Base-by-base conservation (phyloP, 2,888 invertebrate species). In the Brachylomia viminalis region DNA sequence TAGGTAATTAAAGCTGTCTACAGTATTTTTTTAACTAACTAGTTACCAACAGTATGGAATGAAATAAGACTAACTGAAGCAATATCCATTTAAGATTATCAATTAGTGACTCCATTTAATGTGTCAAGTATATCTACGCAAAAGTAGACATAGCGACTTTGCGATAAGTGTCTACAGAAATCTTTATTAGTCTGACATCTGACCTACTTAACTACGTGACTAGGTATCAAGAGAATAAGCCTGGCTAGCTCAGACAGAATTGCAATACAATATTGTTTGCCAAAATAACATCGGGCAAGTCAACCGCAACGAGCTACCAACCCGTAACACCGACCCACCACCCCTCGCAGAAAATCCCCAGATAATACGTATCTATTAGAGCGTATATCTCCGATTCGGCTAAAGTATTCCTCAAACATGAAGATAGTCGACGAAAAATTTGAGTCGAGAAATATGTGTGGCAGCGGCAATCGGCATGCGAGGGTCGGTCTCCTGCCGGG, bases 361-460 rank as follows among this genome's bases (percentile, higher is more conserved):
- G 94, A 95, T 95, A 95, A 94, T 95, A 96, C 95, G 94, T 94
- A 95, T 95, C 94, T 95, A 96, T 95, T 95, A 95, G 94, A 95
- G 95, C 94, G 94, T 95, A 95, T 95, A 95, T 94, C 95, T 95
- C 93, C 94, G 95, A 95, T 95, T 95, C 95, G 93, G 91, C 94
- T 93, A 95, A 95, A 96, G 95, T 95, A 96, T 96, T 96, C 94
- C 94, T 95, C 95, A 95, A 96, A 95, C 95, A 95, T 94, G 94
- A 95, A 96, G 95, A 95, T 95, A 95, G 95, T 95, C 95, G 94
- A 95, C 95, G 95, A 96, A 96, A 96, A 96, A 96, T 95, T 95
- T 94, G 94, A 95, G 95, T 95, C 94, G 94, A 95, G 95, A 95
- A 95, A 95, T 95, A 95, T 96, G 95, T 95, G 95, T 93, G 95